Evolutionary conservation across 2,888 invertebrate genomes (phyloP), one percentile per base, ranked within the genome.

Genomic region (Leptopilina syphax): DNA sequence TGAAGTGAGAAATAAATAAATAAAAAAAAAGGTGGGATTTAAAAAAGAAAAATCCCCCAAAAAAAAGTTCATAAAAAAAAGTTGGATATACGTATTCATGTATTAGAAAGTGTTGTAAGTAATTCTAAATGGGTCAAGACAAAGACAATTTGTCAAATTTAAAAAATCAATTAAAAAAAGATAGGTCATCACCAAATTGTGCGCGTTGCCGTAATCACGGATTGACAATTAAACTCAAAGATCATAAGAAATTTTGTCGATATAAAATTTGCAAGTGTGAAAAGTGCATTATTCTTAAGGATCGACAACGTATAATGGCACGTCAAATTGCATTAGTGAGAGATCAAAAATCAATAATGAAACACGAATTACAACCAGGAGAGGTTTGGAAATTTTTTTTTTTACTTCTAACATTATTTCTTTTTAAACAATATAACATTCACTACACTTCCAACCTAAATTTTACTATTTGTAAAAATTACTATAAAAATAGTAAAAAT

Each of bases 151-250:
- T 70, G 70, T 12, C 24, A 4, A 47, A 47, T 18, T 70, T 24
- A n/a, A 57, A 54, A 7, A 27, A 8, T 13, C 50, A 27, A 70
- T 54, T 54, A 5, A n/a, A 5, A 27, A 3, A n/a, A 27, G 10
- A 50, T 10, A 12, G 27, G 9, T 54, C 27, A 9, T 6, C 13
- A 24, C 98, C 98, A 24, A 98, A 97, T 93, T 98, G 98, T 92
- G 97, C 97, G 67, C 95, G 98, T 47, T 98, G 98, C 92, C 94
- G 97, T 82, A 98, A 98, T 93, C 98, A 98, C 92, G 95, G 96
- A n/a, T 94, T 97, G 89, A 97, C 97, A 92, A 96, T 97, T 85
- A 95, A 95, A 92, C 94, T 98, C 84, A 97, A 97, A 92, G 98
- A 97, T 18, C 98, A 98, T 93, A 98, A 98, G 92, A 94, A 97